Evolutionary conservation across 2,888 invertebrate genomes (phyloP), one percentile per base, ranked within the genome.

Genomic region (Crematogaster levior): DNA sequence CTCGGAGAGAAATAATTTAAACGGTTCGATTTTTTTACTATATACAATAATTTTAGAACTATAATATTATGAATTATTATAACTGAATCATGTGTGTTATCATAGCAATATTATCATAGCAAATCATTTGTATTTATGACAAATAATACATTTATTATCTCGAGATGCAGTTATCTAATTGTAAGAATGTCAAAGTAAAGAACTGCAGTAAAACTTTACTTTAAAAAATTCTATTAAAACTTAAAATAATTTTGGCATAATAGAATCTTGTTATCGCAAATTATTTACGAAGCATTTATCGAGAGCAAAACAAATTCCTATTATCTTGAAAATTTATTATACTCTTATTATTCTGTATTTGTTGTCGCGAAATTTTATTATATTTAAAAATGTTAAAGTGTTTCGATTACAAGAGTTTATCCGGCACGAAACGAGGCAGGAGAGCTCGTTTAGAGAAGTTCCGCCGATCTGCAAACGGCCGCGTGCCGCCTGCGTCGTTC

Each of bases 381-480:
- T 43, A 66, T 12, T 70, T 79, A 79, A 70, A 12, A 79, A 79
- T 56, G 77, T 79, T 79, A 56, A 77, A 70, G 30, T 77, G 77
- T 70, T 79, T 56, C 70, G 43, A 79, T 79, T 79, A 56, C 56
- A 18, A 40, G 53, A 79, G 70, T 79, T 70, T 79, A 56, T 56
- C 24, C 56, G 53, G 30, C 40, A 18, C 21, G 53, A 70, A 12
- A 30, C 43, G 70, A 21, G 15, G 68, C 30, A 30, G 70, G 12
- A 56, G 53, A 70, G 70, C 70, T 79, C 77, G 77, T 79, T 79
- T 70, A 79, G 70, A 79, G 70, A 79, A 79, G 70, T 68, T 79
- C 18, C 75, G 27, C 24, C 53, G 77, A 79, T 70, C 70, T 21
- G 68, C 56, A 56, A 30, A 43, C 77, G 34, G 70, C 43, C 68